Base-by-base conservation (phyloP, 2,888 invertebrate genomes). In the Stenolophus ochropezus region DNA sequence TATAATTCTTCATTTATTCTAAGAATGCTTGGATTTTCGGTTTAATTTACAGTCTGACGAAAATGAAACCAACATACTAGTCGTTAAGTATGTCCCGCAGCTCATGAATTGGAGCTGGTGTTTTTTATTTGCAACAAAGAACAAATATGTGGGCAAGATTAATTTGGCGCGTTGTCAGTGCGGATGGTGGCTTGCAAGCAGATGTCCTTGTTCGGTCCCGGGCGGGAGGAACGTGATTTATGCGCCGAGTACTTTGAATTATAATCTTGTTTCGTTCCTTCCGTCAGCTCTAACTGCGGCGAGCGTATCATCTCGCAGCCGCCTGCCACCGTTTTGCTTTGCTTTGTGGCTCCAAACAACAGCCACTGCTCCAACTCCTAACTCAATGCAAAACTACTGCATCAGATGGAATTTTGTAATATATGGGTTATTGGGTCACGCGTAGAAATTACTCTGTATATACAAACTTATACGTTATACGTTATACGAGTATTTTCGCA, bases 251-350 rank as follows among this genome's bases (percentile, higher is more conserved):
- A 77, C 61, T 61, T 47, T 61, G 77, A 77, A 77, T 77, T 77
- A 77, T 56, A 77, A 77, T 77, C 77, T 61, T 77, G 61, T 77
- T 61, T 61, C 77, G 42, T 61, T 77, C 42, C 61, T 61, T 61
- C 77, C 56, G 77, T 47, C 58, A 73, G 73, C 21, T 73, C 73
- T 47, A 25, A 49, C 47, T 73, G 73, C 51, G 73, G 73, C 49
- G 73, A 69, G 65, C 65, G 33, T 69, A 69, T 69, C 65, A 69
- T 69, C 65, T 69, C 65, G 14, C n/a, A 18, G 16, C 27, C 14
- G 27, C 33, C 33, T 69, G 65, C 20, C 33, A 8, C 65, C 65
- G 65, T 69, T 69, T 61, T 33, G 65, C 33, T 69, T 69, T 69
- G 65, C 65, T 69, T 69, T 69, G 65, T 69, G 65, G 65, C 27